These are phyloP conservation scores for Sesia apiformis DNA, from an alignment of 2,888 invertebrate genomes.

Conservation along the genomic window DNA sequence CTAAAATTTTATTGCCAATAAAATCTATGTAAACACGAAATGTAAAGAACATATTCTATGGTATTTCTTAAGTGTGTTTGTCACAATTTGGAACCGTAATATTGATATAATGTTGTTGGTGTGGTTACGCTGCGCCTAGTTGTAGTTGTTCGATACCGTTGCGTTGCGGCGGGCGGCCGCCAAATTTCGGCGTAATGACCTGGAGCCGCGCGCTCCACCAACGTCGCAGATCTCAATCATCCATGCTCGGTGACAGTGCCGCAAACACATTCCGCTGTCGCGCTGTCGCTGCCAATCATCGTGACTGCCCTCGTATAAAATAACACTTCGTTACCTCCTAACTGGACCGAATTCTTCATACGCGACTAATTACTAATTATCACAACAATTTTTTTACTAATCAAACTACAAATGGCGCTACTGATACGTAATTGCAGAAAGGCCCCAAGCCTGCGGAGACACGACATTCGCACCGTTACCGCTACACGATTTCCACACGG, in stretches of 20 bases:
- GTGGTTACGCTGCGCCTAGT: too few species aligned
- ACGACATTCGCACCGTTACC: conserved; percentile 44
- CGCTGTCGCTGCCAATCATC: not conserved
- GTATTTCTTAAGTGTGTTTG: too few species aligned
- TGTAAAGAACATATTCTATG: too few species aligned
- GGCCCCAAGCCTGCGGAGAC: conserved; percentile 25
- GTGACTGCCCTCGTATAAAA: not conserved
- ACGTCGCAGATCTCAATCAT: not conserved
- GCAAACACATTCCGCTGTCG: not conserved
- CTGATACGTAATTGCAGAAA: conserved; percentile 7
- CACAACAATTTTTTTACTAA: not conserved
- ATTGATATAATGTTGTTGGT: too few species aligned
- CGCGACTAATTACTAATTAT: conserved; percentile 2
- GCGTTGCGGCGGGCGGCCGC: conserved; percentile 18
- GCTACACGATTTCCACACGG: conserved; percentile 39
- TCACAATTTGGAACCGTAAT: too few species aligned
- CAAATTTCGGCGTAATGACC: not conserved
- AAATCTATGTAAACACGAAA: too few species aligned
- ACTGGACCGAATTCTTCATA: conserved; percentile 7
- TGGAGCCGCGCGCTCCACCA: not conserved
- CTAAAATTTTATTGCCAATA: too few species aligned
- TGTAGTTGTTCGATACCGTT: conserved; percentile 31
- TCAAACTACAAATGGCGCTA: not conserved
- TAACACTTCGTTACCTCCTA: conserved; percentile 2
- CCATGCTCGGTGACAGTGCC: not conserved